Percentiles rank a stretch among this genome's conserved stretches.
phyloP scores from a whole-genome alignment of 2,113 vertebrate genomes.

The Enhydra lutris region DNA sequence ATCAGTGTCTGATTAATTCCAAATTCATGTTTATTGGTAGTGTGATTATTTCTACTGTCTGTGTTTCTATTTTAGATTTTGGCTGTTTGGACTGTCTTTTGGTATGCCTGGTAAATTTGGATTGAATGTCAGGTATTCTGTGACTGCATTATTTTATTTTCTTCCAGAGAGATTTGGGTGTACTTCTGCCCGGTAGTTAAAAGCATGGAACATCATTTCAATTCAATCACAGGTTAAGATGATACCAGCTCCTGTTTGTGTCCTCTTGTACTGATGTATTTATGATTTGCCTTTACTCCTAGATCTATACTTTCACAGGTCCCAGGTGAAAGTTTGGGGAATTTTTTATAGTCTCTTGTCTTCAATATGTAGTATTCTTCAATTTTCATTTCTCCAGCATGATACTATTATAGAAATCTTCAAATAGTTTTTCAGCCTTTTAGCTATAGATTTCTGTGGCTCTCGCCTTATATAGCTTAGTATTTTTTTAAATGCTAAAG shows the following conservation, averaged over 20 bases:
- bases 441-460: neutral
- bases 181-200: neutral
- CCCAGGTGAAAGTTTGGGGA: neutral
- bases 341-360: neutral
- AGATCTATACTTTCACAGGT: neutral
- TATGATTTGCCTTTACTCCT: neutral
- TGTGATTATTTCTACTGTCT: neutral
- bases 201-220: neutral
- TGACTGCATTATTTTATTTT: neutral
- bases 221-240: neutral
- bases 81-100: neutral
- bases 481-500: conserved; percentile 31
- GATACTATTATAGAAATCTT: neutral
- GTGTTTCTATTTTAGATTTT: conserved; percentile 27
- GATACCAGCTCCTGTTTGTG: neutral
- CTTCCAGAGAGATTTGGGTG: neutral
- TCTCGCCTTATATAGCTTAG: neutral
- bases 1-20: neutral
- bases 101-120: neutral
- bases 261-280: neutral
- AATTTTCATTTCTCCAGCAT: neutral
- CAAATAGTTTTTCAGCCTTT: neutral
- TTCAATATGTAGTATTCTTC: neutral
- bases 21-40: neutral
- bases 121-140: neutral